Percentiles rank a stretch among this genome's conserved stretches.
These are phyloP conservation scores for Drosophila sucinea DNA, from an alignment of 1,140 invertebrate genomes.

Conservation along the genomic window DNA sequence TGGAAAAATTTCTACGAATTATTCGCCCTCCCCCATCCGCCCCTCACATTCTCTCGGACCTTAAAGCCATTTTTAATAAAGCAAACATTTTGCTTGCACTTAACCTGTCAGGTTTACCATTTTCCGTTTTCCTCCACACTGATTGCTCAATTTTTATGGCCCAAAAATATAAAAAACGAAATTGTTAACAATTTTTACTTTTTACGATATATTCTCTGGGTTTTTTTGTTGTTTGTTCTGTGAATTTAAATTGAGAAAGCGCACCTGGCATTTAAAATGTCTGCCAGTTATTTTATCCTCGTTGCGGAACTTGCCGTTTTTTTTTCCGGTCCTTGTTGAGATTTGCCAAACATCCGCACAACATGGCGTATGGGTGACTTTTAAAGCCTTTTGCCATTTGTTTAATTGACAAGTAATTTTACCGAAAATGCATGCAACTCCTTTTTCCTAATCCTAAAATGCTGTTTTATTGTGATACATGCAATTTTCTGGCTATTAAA, in stretches of 20 bases:
- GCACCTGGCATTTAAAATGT: slow-evolving; percentile 18
- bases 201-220: neutral
- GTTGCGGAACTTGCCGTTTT: neutral
- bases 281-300: slow-evolving; percentile 1
- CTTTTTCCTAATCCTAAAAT: neutral
- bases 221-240: neutral
- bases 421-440: too few species aligned
- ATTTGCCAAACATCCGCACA: neutral
- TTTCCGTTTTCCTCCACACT: slow-evolving; percentile 16
- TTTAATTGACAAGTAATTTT: too few species aligned
- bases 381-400: too few species aligned
- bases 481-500: slow-evolving; percentile 12
- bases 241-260: neutral
- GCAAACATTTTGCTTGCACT: neutral
- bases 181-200: slow-evolving; percentile 15
- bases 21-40: too few species aligned
- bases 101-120: neutral
- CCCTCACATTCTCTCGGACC: neutral
- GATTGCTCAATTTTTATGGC: slow-evolving; percentile 37
- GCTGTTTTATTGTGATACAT: slow-evolving; percentile 4
- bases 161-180: slow-evolving; percentile 20
- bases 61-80: slow-evolving; percentile 19
- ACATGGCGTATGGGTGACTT: too few species aligned
- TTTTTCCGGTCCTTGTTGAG: neutral
- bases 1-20: neutral